These are phyloP conservation scores for Pteropus rufus DNA, from an alignment of 2,797 vertebrate species.

Conservation along the genomic window DNA sequence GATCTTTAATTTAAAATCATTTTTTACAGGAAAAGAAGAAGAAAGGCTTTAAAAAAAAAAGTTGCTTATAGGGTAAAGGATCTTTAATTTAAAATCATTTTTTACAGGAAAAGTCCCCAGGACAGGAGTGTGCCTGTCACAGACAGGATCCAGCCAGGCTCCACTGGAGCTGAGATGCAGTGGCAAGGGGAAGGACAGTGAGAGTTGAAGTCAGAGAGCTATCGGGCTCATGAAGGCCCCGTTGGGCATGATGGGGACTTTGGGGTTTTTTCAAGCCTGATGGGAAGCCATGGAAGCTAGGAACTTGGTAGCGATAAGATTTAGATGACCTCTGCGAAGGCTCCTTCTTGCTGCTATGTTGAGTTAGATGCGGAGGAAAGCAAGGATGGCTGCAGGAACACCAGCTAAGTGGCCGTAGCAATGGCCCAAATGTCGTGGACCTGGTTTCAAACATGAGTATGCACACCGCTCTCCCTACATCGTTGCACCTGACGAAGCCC, in stretches of 20 bases:
- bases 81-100: constrained; percentile 3
- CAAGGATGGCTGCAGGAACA: not conserved
- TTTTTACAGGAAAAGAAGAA: not conserved
- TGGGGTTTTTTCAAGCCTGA: not conserved
- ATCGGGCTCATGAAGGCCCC: not conserved
- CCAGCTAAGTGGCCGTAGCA: not conserved
- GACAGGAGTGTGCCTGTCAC: not conserved
- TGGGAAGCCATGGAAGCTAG: not conserved
- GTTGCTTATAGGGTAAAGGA: not conserved
- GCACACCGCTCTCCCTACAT: not conserved
- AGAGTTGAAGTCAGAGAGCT: not conserved
- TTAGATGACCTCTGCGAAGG: not conserved
- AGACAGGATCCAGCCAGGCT: not conserved
- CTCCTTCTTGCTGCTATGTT: not conserved
- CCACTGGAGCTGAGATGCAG: accelerated
- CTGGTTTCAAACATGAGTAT: not conserved
- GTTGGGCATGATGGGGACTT: not conserved
- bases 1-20: not conserved
- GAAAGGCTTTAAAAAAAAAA: not conserved
- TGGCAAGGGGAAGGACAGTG: not conserved
- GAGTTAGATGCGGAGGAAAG: not conserved
- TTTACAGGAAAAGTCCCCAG: not conserved
- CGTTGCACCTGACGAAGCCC: not conserved
- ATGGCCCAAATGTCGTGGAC: not conserved
- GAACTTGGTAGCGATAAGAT: not conserved